Base-by-base conservation (phyloP, 2,888 invertebrate genomes). In the Hyppa rectilinea region DNA sequence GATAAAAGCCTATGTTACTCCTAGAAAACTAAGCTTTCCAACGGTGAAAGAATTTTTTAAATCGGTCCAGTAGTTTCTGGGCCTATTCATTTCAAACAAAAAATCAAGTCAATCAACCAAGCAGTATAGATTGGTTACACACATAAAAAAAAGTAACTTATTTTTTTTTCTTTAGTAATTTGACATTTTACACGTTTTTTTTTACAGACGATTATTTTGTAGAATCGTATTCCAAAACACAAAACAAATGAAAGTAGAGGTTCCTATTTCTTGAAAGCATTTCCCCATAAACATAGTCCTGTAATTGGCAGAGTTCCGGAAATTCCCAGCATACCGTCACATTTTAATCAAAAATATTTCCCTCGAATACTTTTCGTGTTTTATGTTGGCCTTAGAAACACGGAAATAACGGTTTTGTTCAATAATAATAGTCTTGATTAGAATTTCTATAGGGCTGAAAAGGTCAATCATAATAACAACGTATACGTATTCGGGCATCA, bases 301-400 rank as follows among this genome's bases (percentile, higher is more conserved):
- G 58, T 81, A 71, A 81, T 81, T 78, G 62, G 62, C 50, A 17
- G 10, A 64, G 14, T 71, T 58, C 72, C 58, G 31, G 36, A 59
- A 62, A 65, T 71, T 36, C 62, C 50, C 12, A 45, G 40, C 61
- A 50, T 60, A 34, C 47, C 29, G 23, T 56, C 52, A 71, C 53
- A 71, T 62, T 78, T 71, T 59, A 59, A 34, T 71, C 40, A 49
- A 4, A 62, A 64, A 58, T 59, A 62, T 60, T 59, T 71, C 4
- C 31, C 10, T 61, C 6, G 20, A 76, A 81, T 77, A 68, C 62
- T 63, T 49, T 56, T 49, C 49, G 50, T 77, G 60, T 56, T 76
- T 63, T 40, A 58, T 75, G 36, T 61, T 31, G 20, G 3, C 31
- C 38, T 23, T 43, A 36, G 29, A n/a, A 76, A 52, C 34, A 38